Base-by-base conservation (phyloP, 2,113 vertebrate genomes). In the Melanerpes aurifrons region DNA sequence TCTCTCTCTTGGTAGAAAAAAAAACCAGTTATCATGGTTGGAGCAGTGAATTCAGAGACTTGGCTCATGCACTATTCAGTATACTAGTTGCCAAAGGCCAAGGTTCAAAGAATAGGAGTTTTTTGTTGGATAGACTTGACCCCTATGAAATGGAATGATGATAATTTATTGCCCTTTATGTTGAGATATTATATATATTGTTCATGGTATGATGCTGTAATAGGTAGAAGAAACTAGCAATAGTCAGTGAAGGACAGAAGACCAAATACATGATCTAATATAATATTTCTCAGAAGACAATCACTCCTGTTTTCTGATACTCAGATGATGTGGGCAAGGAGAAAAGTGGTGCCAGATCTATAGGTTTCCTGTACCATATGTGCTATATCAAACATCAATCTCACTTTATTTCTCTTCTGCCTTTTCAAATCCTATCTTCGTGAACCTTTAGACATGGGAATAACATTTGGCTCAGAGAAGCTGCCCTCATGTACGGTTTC, bases 11-110 rank as follows among this genome's bases (percentile, higher is more conserved):
- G 16, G 9, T 58, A 22, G 1, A 72, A 81, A 88, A 68, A n/a
- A 28, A 2, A 19, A 9, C 48, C 3, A 31, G 6, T n/a, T 85
- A 12, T 28, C 10, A 25, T 0, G 1, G 20, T 19, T 75, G 68
- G 31, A 74, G 14, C 4, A 45, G 24, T 16, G 10, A 3, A 67
- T 67, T 87, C 13, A 32, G 56, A 89, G 29, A 48, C 22, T 32
- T 67, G 26, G n/a, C 13, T 62, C 6, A 29, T 2, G 1, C 10
- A 43, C 0, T 0, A 25, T 56, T 82, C 59, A 37, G 28, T 29
- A 25, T 32, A 53, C 16, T 56, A 47, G 6, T 32, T 93, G n/a
- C 26, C 2, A 2, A 80, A 77, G 32, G 37, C 22, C 76, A 20
- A 1, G 1, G 3, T 72, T 72, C 26, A 77, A 53, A 89, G 50